Evolutionary conservation across 92 coral and sea anemone species (phyloP).

Genomic region (Siderastrea radians): DNA sequence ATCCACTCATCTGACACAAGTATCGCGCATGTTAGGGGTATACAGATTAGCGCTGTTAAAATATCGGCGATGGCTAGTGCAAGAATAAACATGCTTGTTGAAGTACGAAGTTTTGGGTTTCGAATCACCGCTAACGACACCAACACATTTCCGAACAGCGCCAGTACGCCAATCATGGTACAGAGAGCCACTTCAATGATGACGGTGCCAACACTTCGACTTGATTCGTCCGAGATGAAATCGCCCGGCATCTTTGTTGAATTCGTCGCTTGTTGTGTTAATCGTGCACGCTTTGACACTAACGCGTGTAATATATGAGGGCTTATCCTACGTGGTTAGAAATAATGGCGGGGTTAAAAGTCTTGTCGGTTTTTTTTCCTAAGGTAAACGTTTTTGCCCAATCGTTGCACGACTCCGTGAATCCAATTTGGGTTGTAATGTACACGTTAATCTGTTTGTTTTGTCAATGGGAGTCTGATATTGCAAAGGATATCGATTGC

Average conservation of each 20-base stretch:
- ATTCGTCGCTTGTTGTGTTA: background rate
- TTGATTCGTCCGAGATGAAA: background rate
- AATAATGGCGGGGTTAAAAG: conserved; percentile 1
- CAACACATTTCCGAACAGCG: conserved; percentile 40
- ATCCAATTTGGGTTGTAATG: conserved; percentile 3
- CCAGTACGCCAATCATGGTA: conserved; percentile 4
- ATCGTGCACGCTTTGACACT: background rate
- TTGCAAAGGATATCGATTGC: background rate
- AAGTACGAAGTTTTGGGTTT: conserved; percentile 40
- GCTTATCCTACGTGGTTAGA: background rate
- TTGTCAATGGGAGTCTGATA: background rate
- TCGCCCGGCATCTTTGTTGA: conserved; percentile 11
- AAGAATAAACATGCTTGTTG: conserved; percentile 35
- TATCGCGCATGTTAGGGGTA: conserved; percentile 28
- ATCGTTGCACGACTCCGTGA: background rate
- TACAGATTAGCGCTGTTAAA: conserved; percentile 19
- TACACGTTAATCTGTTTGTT: conserved; percentile 3
- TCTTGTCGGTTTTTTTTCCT: background rate
- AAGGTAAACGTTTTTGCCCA: conserved; percentile 22
- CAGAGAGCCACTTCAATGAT: conserved; percentile 27
- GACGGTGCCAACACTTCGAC: conserved; percentile 18
- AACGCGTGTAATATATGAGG: background rate
- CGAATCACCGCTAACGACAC: conserved; percentile 48
- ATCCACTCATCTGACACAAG: conserved; percentile 40
- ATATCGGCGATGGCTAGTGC: conserved; percentile 34